Percentiles rank a stretch among this genome's conserved stretches.
These are phyloP conservation scores for Megaceryle alcyon DNA, from an alignment of 2,797 vertebrate genomes.

Conservation along the genomic window DNA sequence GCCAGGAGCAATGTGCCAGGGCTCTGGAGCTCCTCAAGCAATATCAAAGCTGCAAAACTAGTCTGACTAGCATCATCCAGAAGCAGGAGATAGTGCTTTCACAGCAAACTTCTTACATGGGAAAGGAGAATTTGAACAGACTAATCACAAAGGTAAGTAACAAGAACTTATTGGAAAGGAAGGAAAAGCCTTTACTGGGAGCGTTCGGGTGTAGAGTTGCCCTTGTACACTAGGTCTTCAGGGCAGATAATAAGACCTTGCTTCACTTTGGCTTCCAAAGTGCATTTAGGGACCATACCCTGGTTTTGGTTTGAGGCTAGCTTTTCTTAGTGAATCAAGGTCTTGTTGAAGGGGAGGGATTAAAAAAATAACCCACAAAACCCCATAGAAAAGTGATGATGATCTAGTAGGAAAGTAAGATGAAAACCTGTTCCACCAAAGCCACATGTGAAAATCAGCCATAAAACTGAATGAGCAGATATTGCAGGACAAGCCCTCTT, in stretches of 20 bases:
- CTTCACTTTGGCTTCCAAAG: neutral
- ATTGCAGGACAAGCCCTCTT: neutral
- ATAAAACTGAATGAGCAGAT: neutral
- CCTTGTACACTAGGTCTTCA: neutral
- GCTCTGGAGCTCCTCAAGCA: slow-evolving; percentile 90
- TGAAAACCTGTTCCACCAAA: neutral
- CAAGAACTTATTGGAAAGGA: neutral
- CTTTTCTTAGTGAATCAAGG: neutral
- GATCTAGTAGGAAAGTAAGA: neutral
- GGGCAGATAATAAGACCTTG: neutral
- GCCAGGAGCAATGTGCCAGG: slow-evolving; percentile 85
- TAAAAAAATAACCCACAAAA: neutral
- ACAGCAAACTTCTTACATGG: slow-evolving; percentile 90
- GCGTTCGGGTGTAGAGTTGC: fast-evolving
- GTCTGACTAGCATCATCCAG: slow-evolving; percentile 85
- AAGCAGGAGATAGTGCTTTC: slow-evolving; percentile 86
- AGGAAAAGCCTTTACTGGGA: neutral
- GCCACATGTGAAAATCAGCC: neutral
- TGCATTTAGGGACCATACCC: neutral
- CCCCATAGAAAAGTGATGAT: neutral
- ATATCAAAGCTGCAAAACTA: slow-evolving; percentile 87
- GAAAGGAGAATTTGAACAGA: slow-evolving; percentile 92
- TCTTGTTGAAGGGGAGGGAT: neutral
- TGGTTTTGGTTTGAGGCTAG: neutral
- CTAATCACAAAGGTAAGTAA: slow-evolving; percentile 84